Evolutionary conservation across 2,113 vertebrate species (phyloP).

Genomic region (Eclectus roratus): DNA sequence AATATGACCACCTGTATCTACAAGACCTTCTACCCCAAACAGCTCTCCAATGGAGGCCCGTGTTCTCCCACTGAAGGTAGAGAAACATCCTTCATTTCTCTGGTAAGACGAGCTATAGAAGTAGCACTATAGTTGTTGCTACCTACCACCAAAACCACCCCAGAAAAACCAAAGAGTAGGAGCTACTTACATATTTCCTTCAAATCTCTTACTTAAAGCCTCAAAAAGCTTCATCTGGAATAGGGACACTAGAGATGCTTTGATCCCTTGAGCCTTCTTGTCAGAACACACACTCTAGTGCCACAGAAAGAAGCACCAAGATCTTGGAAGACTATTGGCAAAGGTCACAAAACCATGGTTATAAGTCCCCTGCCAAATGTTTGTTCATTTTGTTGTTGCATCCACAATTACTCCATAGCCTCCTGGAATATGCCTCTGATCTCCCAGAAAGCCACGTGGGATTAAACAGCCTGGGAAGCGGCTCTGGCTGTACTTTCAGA

Average conservation of each 20-base stretch:
- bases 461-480: background rate
- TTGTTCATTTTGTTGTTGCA: background rate
- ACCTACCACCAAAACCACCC: accelerated
- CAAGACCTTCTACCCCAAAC: background rate
- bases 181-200: background rate
- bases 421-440: background rate
- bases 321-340: background rate
- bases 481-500: background rate
- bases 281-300: background rate
- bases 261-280: background rate
- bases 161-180: background rate
- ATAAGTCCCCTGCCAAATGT: background rate
- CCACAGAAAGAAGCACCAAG: background rate
- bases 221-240: background rate
- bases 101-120: background rate
- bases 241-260: background rate
- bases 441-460: background rate
- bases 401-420: background rate
- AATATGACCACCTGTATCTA: background rate
- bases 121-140: background rate
- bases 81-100: background rate
- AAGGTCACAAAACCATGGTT: background rate
- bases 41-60: background rate
- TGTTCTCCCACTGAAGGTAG: background rate
- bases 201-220: background rate